Evolutionary conservation across 2,888 invertebrate species (phyloP).

Genomic region (Glaucopsyche alexis): DNA sequence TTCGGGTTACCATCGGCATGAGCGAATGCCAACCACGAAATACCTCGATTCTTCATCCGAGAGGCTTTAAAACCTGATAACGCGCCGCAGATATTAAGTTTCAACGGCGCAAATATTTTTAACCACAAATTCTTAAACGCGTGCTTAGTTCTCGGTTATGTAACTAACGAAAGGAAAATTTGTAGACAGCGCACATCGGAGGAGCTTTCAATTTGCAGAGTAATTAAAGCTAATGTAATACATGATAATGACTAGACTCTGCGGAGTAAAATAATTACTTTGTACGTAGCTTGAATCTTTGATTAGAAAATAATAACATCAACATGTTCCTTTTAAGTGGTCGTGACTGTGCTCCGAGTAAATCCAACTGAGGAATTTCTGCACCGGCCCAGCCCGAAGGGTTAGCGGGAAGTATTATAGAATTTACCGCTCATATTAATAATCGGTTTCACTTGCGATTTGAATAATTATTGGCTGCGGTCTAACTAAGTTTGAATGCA

Average conservation of each 20-base stretch:
- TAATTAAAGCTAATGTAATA: conserved; percentile 16
- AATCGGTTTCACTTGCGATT: conserved; percentile 60
- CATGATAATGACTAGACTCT: conserved; percentile 1
- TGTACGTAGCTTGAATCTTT: neutral
- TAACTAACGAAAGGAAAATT: neutral
- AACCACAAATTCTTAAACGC: conserved; percentile 16
- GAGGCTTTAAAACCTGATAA: conserved; percentile 32
- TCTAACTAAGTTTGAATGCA: conserved; percentile 50
- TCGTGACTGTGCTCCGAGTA: conserved; percentile 45
- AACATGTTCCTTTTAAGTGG: conserved; percentile 41
- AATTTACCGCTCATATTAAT: conserved; percentile 60
- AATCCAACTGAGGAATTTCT: conserved; percentile 46
- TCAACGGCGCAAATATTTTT: conserved; percentile 4
- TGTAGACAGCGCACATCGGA: neutral
- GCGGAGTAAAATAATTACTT: neutral
- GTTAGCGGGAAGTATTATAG: conserved; percentile 46
- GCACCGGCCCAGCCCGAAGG: conserved; percentile 43
- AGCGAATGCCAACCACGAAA: conserved; percentile 36
- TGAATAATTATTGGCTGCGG: conserved; percentile 61
- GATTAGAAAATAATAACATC: conserved; percentile 18
- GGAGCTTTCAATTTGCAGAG: neutral
- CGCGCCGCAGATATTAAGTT: conserved; percentile 30
- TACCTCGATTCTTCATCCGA: conserved; percentile 30
- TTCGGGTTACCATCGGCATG: conserved; percentile 39
- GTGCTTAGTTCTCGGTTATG: conserved; percentile 3